phyloP scores from a whole-genome alignment of 2,113 vertebrate species.

The Xyliphius kryptos region DNA sequence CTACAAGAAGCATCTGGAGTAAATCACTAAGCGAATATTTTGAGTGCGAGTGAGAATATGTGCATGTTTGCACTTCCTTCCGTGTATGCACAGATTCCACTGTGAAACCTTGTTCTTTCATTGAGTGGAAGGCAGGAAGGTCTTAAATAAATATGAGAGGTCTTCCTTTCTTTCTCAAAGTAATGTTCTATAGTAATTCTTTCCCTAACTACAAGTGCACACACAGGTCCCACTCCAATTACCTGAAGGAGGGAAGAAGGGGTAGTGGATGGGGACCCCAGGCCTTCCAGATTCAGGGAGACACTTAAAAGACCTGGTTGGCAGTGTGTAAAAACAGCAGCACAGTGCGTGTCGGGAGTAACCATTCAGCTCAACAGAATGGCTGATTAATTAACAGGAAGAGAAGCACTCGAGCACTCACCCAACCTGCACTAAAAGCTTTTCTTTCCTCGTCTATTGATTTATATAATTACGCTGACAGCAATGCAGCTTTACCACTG shows the following conservation, averaged over 20 bases:
- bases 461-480: slow-evolving; percentile 49
- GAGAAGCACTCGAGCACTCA: slow-evolving; percentile 53
- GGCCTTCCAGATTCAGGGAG: slow-evolving; percentile 38
- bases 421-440: slow-evolving; percentile 58
- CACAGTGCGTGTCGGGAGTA: slow-evolving; percentile 28
- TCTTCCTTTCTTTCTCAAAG: not conserved
- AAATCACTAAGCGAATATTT: slow-evolving; percentile 34
- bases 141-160: slow-evolving; percentile 36
- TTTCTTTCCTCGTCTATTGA: slow-evolving; percentile 47
- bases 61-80: slow-evolving; percentile 18
- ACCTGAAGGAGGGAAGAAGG: slow-evolving; percentile 16
- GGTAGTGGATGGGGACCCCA: slow-evolving; percentile 22
- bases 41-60: slow-evolving; percentile 5
- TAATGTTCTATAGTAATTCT: not conserved
- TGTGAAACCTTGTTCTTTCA: slow-evolving; percentile 37
- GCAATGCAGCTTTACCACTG: slow-evolving; percentile 29
- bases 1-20: slow-evolving; percentile 45
- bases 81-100: slow-evolving; percentile 13
- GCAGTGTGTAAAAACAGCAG: slow-evolving; percentile 50
- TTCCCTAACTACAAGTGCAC: slow-evolving; percentile 41
- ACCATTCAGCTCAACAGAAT: slow-evolving; percentile 49
- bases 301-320: slow-evolving; percentile 51
- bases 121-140: slow-evolving; percentile 36
- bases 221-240: slow-evolving; percentile 29
- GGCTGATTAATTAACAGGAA: slow-evolving; percentile 62